These are phyloP conservation scores for Cyanistes caeruleus DNA, from an alignment of 2,113 vertebrate genomes.

Conservation along the genomic window DNA sequence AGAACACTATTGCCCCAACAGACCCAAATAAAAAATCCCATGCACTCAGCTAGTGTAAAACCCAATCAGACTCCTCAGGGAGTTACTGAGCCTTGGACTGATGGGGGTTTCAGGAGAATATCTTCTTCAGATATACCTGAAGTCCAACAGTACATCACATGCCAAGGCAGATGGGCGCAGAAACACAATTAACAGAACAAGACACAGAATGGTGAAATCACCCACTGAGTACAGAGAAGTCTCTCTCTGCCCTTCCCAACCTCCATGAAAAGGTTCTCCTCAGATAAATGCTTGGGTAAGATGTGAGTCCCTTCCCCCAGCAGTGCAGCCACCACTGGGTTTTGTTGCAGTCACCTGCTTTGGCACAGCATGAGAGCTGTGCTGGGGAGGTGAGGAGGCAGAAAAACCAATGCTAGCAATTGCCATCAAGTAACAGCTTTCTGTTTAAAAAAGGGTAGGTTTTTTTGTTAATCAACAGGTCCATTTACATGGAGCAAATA, in stretches of 20 bases:
- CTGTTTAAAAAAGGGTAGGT: not conserved
- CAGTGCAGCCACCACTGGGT: not conserved
- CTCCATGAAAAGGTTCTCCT: not conserved
- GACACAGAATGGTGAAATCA: not conserved
- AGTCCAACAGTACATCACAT: not conserved
- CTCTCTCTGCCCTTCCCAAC: not conserved
- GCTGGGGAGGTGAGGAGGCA: not conserved
- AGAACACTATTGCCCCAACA: not conserved
- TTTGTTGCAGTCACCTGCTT: not conserved
- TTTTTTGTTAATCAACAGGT: constrained; percentile 60
- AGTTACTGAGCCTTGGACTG: not conserved
- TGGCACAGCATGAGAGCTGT: not conserved
- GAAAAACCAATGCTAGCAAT: not conserved
- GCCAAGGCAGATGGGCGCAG: not conserved
- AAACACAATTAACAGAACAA: not conserved
- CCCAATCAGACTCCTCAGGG: not conserved
- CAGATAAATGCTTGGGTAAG: not conserved
- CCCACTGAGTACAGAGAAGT: rapidly evolving
- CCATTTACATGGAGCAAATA: constrained; percentile 29
- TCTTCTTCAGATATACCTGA: not conserved
- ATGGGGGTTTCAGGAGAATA: not conserved
- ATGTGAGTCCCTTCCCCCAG: not conserved
- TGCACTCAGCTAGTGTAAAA: not conserved
- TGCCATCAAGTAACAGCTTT: not conserved
- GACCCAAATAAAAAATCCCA: not conserved